phyloP scores from a whole-genome alignment of 2,113 vertebrate genomes.

The Sceloporus undulatus region DNA sequence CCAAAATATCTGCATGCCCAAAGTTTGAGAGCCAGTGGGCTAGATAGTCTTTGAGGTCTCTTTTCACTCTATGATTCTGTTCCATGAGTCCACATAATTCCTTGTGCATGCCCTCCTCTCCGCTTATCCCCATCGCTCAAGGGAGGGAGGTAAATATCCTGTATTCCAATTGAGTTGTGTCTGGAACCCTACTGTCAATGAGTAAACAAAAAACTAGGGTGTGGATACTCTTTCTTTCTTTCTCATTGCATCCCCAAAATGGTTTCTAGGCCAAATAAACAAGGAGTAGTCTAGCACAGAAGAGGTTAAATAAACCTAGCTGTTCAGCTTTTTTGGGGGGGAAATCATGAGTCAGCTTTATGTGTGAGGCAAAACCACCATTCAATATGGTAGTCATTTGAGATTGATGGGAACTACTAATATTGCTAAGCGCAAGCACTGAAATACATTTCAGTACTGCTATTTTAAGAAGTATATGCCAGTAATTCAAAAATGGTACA shows the following conservation, averaged over 20 bases:
- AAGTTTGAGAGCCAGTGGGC: neutral
- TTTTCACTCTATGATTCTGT: neutral
- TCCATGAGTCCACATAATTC: neutral
- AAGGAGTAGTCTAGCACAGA: neutral
- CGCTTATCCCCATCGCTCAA: neutral
- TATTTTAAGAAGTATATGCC: neutral
- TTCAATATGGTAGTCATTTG: neutral
- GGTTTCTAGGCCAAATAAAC: neutral
- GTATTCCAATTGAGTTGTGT: neutral
- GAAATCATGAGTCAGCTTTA: neutral
- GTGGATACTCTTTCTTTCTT: no score
- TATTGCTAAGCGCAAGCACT: neutral
- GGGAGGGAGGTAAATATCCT: neutral
- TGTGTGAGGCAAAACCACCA: neutral
- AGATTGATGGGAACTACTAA: constrained; percentile 5
- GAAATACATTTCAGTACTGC: neutral
- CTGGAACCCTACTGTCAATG: neutral
- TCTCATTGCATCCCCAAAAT: no score
- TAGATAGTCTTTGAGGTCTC: no score
- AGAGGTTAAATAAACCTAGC: neutral
- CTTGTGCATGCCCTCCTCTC: neutral
- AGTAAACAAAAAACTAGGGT: neutral
- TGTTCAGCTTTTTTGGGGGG: neutral
- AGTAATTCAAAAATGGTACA: neutral
- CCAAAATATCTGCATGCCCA: neutral